Evolutionary conservation across 2,113 vertebrate genomes (phyloP), one percentile per base, ranked within the genome.

Genomic region (Chamaea fasciata): DNA sequence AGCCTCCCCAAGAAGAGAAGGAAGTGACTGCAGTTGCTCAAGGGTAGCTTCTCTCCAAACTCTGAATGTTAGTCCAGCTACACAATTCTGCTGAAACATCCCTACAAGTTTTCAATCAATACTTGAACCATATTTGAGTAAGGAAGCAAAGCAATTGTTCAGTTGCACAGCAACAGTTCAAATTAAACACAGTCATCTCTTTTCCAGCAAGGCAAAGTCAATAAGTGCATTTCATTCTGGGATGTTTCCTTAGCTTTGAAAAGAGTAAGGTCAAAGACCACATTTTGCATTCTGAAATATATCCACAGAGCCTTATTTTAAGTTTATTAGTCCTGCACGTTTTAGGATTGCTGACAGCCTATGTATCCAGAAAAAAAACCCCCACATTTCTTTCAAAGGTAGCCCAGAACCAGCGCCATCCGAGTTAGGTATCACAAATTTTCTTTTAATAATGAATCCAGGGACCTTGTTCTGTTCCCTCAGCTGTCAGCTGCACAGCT

Each of bases 351-450:
- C 16, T 75, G 19, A 26, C 47, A 70, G 8, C 23, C 44, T 56
- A 13, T 2, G 10, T 4, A 69, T 27, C 8, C 30, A 26, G 53
- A 67, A 52, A 39, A 71, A 80, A 70, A 80, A 13, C 9, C 41
- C 13, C 13, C 23, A 4, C 2, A 21, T 13, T 27, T 90, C 26
- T 47, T 75, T 74, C 24, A 46, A 53, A 73, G 14, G 26, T 8
- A 83, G 28, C 15, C 35, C 57, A 79, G 65, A 79, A 91, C 11
- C 39, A 41, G 19, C 11, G 31, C n/a, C 12, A 56, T 31, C 26
- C 0, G 0, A 77, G 31, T 7, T 10, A 10, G n/a, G 1, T 9
- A 62, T 6, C 31, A 62, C 27, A 86, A 50, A 55, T 37, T 73
- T 15, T 26, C 64, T 47, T 63, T 67, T 4, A 62, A 49, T 35